Evolutionary conservation across 2,113 vertebrate genomes (phyloP).

Genomic region (Rhagologus leucostigma): DNA sequence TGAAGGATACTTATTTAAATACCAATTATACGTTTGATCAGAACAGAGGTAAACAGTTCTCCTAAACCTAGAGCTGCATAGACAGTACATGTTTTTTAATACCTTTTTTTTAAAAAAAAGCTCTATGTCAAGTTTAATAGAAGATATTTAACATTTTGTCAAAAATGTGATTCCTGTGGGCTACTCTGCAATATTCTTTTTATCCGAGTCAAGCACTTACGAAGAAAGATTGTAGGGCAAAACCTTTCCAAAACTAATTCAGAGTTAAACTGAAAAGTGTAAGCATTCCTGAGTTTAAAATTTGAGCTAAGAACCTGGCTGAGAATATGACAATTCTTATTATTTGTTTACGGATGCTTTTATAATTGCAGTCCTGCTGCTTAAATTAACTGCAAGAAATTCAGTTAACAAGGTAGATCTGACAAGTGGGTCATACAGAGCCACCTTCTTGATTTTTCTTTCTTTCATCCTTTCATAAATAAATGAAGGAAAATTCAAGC

Average conservation of each 20-base stretch:
- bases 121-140: not conserved
- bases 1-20: not conserved
- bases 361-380: not conserved
- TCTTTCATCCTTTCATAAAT: constrained; percentile 10
- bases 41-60: not conserved
- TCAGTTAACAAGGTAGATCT: not conserved
- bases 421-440: not conserved
- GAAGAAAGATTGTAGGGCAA: not conserved
- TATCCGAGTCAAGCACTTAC: not conserved
- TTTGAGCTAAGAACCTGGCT: not conserved
- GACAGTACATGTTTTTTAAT: not conserved
- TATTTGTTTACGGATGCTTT: not conserved
- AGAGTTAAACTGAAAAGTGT: not conserved
- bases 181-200: not conserved
- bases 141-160: not conserved
- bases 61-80: not conserved
- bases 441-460: not conserved
- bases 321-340: not conserved
- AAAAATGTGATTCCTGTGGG: not conserved
- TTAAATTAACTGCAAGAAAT: constrained; percentile 7
- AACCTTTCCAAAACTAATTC: not conserved
- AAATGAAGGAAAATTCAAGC: constrained; percentile 28
- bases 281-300: not conserved
- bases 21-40: not conserved
- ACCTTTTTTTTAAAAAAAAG: not conserved